Evolutionary conservation across 2,797 vertebrate species (phyloP).

Genomic region (Acanthiza pusilla): DNA sequence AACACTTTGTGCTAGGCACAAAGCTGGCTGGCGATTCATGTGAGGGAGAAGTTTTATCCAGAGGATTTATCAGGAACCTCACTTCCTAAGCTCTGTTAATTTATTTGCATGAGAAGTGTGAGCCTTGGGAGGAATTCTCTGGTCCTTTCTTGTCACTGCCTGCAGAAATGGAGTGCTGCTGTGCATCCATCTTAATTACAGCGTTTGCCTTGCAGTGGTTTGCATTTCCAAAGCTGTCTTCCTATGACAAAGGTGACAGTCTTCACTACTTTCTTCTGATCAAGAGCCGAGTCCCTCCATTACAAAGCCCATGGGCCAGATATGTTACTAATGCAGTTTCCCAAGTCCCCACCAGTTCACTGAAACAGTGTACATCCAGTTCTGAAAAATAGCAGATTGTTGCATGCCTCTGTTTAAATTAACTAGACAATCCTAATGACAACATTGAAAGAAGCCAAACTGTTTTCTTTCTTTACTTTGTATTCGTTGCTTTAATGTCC

Average conservation of each 20-base stretch:
- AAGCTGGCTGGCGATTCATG: rapidly evolving
- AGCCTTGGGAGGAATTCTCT: neutral
- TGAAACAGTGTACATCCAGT: neutral
- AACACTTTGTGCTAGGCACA: neutral
- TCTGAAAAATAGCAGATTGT: neutral
- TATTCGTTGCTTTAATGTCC: neutral
- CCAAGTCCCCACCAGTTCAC: neutral
- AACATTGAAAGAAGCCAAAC: neutral
- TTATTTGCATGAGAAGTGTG: neutral
- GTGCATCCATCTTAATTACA: neutral
- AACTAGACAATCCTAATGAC: neutral
- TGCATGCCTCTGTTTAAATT: neutral
- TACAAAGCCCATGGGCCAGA: neutral
- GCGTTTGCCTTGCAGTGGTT: neutral
- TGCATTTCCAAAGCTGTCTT: neutral
- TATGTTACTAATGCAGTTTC: neutral
- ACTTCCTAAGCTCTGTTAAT: neutral
- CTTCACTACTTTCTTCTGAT: neutral
- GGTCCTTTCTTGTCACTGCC: neutral
- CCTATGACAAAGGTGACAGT: neutral
- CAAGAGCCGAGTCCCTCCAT: neutral
- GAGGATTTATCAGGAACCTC: neutral
- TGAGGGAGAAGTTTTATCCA: neutral
- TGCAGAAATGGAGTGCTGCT: neutral
- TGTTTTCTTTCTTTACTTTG: neutral